These are phyloP conservation scores for Cheirogaleus medius DNA, from an alignment of 2,113 vertebrate species.

Conservation along the genomic window DNA sequence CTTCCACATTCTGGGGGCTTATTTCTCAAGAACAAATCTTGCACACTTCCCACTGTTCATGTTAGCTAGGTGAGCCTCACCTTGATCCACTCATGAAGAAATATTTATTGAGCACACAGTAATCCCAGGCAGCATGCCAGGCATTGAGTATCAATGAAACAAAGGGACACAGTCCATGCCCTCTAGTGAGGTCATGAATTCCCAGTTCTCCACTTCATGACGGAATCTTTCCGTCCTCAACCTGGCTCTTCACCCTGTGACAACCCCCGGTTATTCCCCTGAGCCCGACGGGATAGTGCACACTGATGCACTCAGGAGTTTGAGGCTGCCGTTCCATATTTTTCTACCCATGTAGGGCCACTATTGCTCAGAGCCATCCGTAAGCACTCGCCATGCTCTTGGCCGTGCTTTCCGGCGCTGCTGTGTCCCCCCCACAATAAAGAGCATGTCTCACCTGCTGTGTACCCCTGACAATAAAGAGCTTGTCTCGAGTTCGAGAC, in stretches of 20 bases:
- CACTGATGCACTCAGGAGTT: background rate
- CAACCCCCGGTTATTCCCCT: background rate
- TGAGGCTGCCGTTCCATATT: background rate
- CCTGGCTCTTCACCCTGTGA: background rate
- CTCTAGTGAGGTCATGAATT: background rate
- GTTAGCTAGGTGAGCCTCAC: background rate
- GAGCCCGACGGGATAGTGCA: background rate
- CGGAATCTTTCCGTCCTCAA: background rate
- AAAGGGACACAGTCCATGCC: background rate
- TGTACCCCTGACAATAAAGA: too few relatives aligned
- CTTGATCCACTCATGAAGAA: background rate
- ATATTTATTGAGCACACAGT: background rate
- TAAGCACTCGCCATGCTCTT: too few relatives aligned
- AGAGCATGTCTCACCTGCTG: too few relatives aligned
- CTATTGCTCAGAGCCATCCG: too few relatives aligned
- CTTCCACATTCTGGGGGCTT: background rate
- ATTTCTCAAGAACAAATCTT: background rate
- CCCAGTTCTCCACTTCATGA: background rate
- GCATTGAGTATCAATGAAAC: background rate
- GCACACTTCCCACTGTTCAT: background rate
- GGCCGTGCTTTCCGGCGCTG: too few relatives aligned
- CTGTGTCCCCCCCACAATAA: too few relatives aligned
- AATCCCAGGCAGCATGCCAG: background rate
- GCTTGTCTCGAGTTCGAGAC: too few relatives aligned
- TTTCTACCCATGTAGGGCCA: background rate